Evolutionary conservation across 2,888 invertebrate species (phyloP).

Genomic region (Dynastes maya): DNA sequence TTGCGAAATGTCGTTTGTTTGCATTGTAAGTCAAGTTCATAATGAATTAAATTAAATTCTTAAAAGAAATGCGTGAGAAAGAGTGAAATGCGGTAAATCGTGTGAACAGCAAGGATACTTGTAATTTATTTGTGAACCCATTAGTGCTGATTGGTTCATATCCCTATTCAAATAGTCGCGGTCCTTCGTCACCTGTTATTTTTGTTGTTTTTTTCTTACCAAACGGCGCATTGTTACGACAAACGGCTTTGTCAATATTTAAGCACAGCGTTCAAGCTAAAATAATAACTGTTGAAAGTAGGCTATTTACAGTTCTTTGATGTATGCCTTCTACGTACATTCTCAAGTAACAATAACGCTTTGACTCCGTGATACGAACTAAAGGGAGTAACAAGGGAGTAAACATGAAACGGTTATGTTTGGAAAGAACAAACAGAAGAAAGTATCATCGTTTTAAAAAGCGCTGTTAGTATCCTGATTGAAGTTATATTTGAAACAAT

Average conservation of each 20-base stretch:
- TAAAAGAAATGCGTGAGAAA: slow-evolving; percentile 14
- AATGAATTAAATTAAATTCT: too few relatives aligned
- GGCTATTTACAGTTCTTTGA: slow-evolving; percentile 38
- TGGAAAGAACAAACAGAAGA: slow-evolving; percentile 21
- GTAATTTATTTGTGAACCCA: slow-evolving; percentile 43
- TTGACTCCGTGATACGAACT: slow-evolving; percentile 27
- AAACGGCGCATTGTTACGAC: slow-evolving; percentile 33
- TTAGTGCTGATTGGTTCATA: slow-evolving; percentile 34
- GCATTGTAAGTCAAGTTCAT: too few relatives aligned
- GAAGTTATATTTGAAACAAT: background rate
- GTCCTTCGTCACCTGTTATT: slow-evolving; percentile 40
- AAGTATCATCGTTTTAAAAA: background rate
- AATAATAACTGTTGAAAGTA: slow-evolving; percentile 52
- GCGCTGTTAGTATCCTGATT: background rate
- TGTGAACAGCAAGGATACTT: slow-evolving; percentile 17
- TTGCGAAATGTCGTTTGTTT: too few relatives aligned
- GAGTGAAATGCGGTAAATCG: background rate
- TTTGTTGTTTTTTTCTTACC: slow-evolving; percentile 33
- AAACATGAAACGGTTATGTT: slow-evolving; percentile 23
- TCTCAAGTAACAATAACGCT: slow-evolving; percentile 38
- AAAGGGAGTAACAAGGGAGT: slow-evolving; percentile 20
- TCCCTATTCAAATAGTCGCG: slow-evolving; percentile 25
- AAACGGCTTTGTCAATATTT: slow-evolving; percentile 48
- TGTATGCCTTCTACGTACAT: slow-evolving; percentile 24
- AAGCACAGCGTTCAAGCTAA: slow-evolving; percentile 50